Evolutionary conservation across 2,888 invertebrate species (phyloP).

Genomic region (Agrochola lychnidis): DNA sequence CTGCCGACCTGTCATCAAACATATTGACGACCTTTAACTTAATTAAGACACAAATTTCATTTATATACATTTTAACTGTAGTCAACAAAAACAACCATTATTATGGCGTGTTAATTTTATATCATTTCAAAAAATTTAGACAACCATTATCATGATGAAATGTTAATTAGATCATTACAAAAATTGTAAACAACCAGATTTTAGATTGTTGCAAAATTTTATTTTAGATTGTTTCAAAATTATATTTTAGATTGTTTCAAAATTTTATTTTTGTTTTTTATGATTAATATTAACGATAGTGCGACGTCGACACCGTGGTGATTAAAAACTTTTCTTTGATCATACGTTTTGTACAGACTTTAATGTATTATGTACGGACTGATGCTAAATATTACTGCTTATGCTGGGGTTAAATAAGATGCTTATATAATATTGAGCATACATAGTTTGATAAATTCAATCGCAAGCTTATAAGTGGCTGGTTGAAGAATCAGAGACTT

Average conservation of each 20-base stretch:
- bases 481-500: neutral
- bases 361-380: conserved; percentile 24
- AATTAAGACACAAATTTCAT: conserved; percentile 31
- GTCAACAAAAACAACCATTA: conserved; percentile 29
- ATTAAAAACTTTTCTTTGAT: conserved; percentile 20
- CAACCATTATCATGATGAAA: neutral
- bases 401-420: conserved; percentile 1
- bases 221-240: conserved; percentile 12
- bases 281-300: conserved; percentile 11
- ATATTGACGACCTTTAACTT: conserved; percentile 21
- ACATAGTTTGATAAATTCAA: conserved; percentile 6
- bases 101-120: conserved; percentile 24
- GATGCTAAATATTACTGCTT: conserved; percentile 15
- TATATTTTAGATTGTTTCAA: conserved; percentile 26
- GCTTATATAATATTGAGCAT: conserved; percentile 12
- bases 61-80: conserved; percentile 30
- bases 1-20: conserved; percentile 44
- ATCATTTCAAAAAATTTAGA: neutral
- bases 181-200: neutral
- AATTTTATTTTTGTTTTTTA: conserved; percentile 36
- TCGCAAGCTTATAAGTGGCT: neutral
- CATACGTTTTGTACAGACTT: neutral
- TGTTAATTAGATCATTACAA: neutral
- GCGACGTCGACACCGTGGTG: conserved; percentile 3
- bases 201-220: neutral